These are phyloP conservation scores for Nannoperca obscura DNA, from an alignment of 2,797 vertebrate species.

Conservation along the genomic window DNA sequence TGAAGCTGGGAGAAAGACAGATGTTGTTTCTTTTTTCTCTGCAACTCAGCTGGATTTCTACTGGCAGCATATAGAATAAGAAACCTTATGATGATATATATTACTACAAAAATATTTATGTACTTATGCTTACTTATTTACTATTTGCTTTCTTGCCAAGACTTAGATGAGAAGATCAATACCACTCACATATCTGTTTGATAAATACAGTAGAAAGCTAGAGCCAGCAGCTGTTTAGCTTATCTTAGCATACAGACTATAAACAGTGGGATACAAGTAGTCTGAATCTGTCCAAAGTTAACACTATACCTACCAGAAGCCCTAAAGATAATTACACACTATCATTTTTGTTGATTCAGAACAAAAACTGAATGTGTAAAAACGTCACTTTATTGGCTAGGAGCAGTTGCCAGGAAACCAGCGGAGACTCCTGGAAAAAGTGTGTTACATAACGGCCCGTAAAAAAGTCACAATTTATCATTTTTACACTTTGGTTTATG, in stretches of 20 bases:
- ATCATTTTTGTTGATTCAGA: background rate
- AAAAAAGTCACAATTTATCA: background rate
- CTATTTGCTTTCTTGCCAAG: background rate
- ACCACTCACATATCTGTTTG: background rate
- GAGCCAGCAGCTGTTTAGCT: background rate
- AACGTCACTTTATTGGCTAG: background rate
- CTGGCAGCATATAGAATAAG: background rate
- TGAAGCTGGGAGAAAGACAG: background rate
- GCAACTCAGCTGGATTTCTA: background rate
- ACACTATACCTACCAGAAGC: background rate
- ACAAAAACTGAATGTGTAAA: background rate
- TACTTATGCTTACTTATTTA: background rate
- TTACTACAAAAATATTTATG: background rate
- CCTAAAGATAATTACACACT: background rate
- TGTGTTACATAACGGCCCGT: background rate
- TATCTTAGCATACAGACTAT: background rate
- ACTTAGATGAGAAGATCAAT: background rate
- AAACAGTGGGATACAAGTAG: background rate
- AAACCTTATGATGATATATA: background rate
- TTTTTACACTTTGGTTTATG: background rate
- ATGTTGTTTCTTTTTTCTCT: background rate
- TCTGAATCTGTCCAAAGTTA: background rate
- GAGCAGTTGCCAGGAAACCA: constrained; percentile 9
- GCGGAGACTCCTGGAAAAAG: background rate
- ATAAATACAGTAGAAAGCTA: background rate